phyloP scores from a whole-genome alignment of 1,140 invertebrate genomes.

The Palaemon carinicauda region DNA sequence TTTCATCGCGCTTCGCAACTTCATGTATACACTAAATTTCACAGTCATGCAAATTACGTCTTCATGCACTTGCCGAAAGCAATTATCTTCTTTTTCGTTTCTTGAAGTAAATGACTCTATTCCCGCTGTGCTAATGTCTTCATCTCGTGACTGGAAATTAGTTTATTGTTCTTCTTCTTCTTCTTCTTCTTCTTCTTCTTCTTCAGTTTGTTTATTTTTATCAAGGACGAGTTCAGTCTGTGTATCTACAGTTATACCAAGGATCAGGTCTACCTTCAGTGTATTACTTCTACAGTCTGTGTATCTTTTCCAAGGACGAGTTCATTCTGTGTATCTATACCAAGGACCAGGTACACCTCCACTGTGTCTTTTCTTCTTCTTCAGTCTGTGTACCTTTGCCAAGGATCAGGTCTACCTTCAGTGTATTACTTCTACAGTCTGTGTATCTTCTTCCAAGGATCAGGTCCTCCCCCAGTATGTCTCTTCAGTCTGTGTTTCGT shows the following conservation, averaged over 20 bases:
- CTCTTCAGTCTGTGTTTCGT: neutral
- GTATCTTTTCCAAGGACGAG: neutral
- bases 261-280: neutral
- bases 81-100: neutral
- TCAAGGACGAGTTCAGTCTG: neutral
- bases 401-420: neutral
- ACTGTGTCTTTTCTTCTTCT: too few relatives aligned
- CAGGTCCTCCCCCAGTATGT: neutral
- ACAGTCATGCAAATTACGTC: neutral
- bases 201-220: neutral
- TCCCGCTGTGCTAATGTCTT: too few relatives aligned
- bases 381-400: neutral
- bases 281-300: neutral
- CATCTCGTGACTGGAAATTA: neutral
- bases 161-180: neutral
- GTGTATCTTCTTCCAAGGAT: neutral
- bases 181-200: neutral
- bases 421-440: neutral
- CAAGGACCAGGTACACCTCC: neutral
- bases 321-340: neutral
- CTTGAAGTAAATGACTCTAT: neutral
- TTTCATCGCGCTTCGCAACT: neutral
- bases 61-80: too few relatives aligned
- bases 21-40: neutral
- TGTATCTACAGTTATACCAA: neutral